Evolutionary conservation across 2,888 invertebrate species (phyloP), one percentile per base, ranked within the genome.

Genomic region (Ornithoptera priamus): DNA sequence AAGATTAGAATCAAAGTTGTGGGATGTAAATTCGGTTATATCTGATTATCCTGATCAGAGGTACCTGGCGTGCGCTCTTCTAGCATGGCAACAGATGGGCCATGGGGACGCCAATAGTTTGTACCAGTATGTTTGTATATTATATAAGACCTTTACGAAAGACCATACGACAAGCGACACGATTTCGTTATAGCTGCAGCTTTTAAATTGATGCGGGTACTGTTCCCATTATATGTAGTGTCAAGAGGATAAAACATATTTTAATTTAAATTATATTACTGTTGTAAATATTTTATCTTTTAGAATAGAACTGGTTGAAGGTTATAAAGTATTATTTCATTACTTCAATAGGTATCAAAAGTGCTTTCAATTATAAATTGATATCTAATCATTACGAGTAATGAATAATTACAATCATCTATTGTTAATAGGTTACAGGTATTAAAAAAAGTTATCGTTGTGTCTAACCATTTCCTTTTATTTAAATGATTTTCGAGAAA

Each of bases 71-170:
- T 91, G 89, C 70, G 91, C 92, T 2, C 30, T 92, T 57, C 84
- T 92, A 56, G 92, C 92, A 1, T 92, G 92, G 92, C 88, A 89
- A 73, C 85, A 86, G 65, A 82, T 92, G 3, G 91, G 90, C 0
- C 89, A 90, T 72, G 72, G 64, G 2, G 74, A 80, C 59, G 77
- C 81, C 0, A 88, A 86, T 30, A 87, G 88, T 72, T 84, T 92
- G 22, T 83, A 81, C 75, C 74, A 81, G 92, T 92, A 81, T 62
- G 76, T 70, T 24, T 50, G 1, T 46, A 58, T 46, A 20, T 53
- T 64, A 22, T 1, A 36, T 22, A 15, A 8, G 61, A 58, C 61
- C 24, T 46, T 42, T 39, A 39, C 63, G 18, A 59, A 53, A 6
- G 50, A 59, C 46, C 59, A 50, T 65, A 22, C 18, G 18, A 24